phyloP scores from a whole-genome alignment of 2,888 invertebrate species.

The Ischnus inquisitorius region DNA sequence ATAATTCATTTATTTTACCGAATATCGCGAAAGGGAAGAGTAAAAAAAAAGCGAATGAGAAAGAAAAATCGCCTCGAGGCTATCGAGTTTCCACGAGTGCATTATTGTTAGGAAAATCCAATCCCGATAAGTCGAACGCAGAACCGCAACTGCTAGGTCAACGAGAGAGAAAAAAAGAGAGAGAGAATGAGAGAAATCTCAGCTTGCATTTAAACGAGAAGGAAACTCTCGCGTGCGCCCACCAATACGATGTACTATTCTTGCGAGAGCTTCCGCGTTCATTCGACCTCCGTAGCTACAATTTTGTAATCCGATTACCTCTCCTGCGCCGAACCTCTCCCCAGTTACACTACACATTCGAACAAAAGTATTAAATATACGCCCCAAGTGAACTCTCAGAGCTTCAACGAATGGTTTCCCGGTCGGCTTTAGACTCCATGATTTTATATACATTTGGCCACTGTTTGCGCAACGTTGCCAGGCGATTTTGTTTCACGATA shows the following conservation, averaged over 20 bases:
- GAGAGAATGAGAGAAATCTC: background rate
- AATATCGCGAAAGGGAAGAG: background rate
- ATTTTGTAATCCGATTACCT: constrained; percentile 12
- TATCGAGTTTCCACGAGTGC: background rate
- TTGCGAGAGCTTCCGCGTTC: constrained; percentile 4
- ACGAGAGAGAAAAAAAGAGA: background rate
- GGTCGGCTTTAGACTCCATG: background rate
- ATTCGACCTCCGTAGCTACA: constrained; percentile 15
- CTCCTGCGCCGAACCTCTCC: background rate
- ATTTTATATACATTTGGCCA: background rate
- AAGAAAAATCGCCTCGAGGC: background rate
- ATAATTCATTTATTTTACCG: background rate
- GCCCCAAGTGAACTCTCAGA: background rate
- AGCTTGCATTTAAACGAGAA: background rate
- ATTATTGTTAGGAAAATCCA: background rate
- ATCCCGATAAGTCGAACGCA: constrained; percentile 1
- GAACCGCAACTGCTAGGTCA: background rate
- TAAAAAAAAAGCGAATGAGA: background rate
- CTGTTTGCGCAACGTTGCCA: constrained; percentile 10
- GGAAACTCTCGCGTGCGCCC: background rate
- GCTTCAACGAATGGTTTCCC: background rate
- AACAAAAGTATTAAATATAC: constrained; percentile 10
- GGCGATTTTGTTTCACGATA: background rate
- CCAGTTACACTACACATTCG: background rate
- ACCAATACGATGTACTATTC: background rate